phyloP scores from a whole-genome alignment of 2,888 invertebrate species.

The Agonum fuliginosum region DNA sequence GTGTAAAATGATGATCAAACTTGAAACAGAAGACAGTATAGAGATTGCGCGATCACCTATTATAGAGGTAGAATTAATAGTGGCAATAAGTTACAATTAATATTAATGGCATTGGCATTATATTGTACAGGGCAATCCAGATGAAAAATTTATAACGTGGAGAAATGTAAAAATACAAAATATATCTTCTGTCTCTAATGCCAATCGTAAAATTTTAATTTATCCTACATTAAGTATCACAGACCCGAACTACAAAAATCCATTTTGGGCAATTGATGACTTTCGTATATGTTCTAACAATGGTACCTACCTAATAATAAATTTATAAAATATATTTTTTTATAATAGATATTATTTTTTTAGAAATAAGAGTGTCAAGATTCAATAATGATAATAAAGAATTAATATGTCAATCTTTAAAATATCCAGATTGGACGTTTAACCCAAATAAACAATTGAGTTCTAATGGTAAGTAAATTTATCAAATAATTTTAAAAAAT shows the following conservation, averaged over 20 bases:
- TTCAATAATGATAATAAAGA: background rate
- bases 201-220: background rate
- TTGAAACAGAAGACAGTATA: background rate
- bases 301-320: conserved; percentile 26
- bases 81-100: background rate
- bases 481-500: too few relatives aligned
- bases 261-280: conserved; percentile 56
- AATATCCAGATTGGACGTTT: conserved; percentile 17
- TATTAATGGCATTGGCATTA: background rate
- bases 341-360: background rate
- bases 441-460: background rate
- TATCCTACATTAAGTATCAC: background rate
- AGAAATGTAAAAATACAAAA: background rate
- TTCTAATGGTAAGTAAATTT: background rate
- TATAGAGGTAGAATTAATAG: background rate
- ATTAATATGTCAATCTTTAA: conserved; percentile 17
- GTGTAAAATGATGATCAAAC: conserved; percentile 4
- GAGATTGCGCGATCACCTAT: background rate
- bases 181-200: background rate
- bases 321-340: background rate
- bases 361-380: background rate
- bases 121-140: background rate
- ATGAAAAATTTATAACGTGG: background rate
- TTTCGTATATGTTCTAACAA: conserved; percentile 40
- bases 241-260: background rate